Evolutionary conservation across 64 coral and sea anemone species (phyloP), one percentile per base, ranked within the genome.

Genomic region (Dendronephthya gigantea): DNA sequence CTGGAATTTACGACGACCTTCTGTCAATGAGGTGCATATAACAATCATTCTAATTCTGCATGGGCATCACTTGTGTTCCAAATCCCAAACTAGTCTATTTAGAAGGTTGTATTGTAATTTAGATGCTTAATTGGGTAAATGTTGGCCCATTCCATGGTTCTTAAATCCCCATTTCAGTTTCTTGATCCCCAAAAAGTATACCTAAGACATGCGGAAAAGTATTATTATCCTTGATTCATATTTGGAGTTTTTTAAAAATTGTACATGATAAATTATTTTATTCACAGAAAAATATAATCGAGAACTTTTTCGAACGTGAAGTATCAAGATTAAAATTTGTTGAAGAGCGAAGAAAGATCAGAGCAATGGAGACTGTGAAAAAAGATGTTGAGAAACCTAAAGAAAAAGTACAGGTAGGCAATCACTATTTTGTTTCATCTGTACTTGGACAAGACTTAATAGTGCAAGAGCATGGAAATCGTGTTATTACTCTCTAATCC

Each of bases 281-380:
- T 31, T 81, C 59, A 34, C 28, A 97, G 94, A 89, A 87, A 43
- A 93, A 82, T 79, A 79, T 93, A 10, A 93, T 97, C 89, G 94
- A 97, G 28, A 97, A 97, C 85, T 93, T 97, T 32, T 97, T 97
- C 33, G 94, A 97, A 79, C 89, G 94, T 40, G 94, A 97, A 88
- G 91, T 97, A 15, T 93, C 90, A 35, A 89, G 94, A 65, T 76
- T 97, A 40, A 84, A 89, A 22, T 97, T 97, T 85, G 91, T 93
- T n/a, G 91, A 97, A 30, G 94, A 93, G 81, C 84, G 94, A 43
- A 91, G 88, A 79, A 93, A 91, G 28, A 84, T 97, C 32, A 86
- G 94, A 35, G 94, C 90, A 29, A 50, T 62, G 40, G 94, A 97
- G 28, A 97, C 89, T 79, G 88, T 82, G 39, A 85, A 83, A 17